A percentile compares a stretch with the other conserved stretches of the same genome.
phyloP scores from a whole-genome alignment of 2,113 vertebrate genomes.

The Romanogobio albipinnatus region DNA sequence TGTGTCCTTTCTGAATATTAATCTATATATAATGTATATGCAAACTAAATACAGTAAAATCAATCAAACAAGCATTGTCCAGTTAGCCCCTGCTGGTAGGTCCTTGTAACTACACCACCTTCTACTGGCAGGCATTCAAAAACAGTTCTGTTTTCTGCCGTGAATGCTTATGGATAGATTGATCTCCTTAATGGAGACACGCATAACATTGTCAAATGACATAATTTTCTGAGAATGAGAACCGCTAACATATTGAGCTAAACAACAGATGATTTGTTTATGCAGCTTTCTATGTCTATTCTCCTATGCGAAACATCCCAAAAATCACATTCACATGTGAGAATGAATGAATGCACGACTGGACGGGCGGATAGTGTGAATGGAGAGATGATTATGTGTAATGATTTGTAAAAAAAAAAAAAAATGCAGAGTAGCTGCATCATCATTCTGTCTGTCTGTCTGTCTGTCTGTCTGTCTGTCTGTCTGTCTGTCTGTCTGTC shows the following conservation, averaged over 20 bases:
- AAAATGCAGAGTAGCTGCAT: not conserved
- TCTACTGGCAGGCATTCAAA: not conserved
- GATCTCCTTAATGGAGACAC: not conserved
- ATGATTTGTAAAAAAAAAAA: not conserved
- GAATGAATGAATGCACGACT: not conserved
- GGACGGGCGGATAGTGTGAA: not conserved
- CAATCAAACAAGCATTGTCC: not conserved
- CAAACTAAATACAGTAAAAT: not conserved
- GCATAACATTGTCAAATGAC: not conserved
- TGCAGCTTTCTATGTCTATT: not conserved
- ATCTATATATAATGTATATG: not conserved
- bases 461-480: too few relatives aligned
- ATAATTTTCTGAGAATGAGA: not conserved
- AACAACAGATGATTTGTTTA: not conserved
- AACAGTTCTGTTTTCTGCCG: not conserved
- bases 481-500: too few relatives aligned
- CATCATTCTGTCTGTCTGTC: constrained; percentile 10
- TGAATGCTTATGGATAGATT: not conserved
- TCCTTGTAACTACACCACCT: not conserved
- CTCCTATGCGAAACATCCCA: not conserved
- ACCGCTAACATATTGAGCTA: too few relatives aligned
- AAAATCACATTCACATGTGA: not conserved
- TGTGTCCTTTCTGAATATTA: too few relatives aligned
- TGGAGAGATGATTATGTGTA: not conserved
- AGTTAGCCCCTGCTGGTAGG: not conserved